A percentile compares a stretch with the other conserved stretches of the same genome.
Conservation (phyloP, 2,888 invertebrate genomes). For the Hipparchia sbordonii region DNA sequence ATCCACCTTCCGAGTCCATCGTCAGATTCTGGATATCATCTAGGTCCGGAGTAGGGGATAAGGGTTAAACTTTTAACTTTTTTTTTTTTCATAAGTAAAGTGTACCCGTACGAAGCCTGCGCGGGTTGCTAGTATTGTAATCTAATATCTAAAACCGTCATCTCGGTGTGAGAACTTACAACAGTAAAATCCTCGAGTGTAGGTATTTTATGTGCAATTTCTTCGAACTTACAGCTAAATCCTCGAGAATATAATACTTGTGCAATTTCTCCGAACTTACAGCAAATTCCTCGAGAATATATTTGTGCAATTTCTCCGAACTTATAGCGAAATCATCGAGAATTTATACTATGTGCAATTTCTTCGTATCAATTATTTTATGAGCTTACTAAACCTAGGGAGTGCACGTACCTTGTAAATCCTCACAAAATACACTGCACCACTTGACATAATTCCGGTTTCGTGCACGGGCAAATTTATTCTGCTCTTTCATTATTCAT, state of each 20-base stretch:
- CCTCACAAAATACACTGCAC: conserved; percentile 3
- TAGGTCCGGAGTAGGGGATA: no score
- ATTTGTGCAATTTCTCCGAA: no score
- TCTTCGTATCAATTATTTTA: neutral
- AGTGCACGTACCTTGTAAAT: neutral
- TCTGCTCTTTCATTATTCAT: conserved; percentile 17
- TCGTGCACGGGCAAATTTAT: conserved; percentile 16
- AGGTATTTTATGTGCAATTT: neutral
- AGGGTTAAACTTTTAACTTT: no score
- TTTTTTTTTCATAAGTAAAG: no score
- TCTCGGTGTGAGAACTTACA: neutral
- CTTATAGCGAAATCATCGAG: neutral
- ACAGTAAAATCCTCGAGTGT: neutral
- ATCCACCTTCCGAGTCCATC: no score
- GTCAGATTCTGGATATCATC: no score
- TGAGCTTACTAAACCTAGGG: neutral
- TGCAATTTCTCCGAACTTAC: neutral
- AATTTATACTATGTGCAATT: neutral
- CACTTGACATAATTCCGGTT: conserved; percentile 16
- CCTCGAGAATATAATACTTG: neutral
- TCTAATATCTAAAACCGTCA: neutral
- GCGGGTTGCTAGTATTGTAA: neutral
- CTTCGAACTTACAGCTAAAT: neutral
- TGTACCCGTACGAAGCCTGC: no score
- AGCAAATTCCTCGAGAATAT: neutral